Percentiles rank a stretch among this genome's conserved stretches.
These are phyloP conservation scores for Sminthurinus signatus DNA, from an alignment of 1,140 invertebrate species.

Conservation along the genomic window DNA sequence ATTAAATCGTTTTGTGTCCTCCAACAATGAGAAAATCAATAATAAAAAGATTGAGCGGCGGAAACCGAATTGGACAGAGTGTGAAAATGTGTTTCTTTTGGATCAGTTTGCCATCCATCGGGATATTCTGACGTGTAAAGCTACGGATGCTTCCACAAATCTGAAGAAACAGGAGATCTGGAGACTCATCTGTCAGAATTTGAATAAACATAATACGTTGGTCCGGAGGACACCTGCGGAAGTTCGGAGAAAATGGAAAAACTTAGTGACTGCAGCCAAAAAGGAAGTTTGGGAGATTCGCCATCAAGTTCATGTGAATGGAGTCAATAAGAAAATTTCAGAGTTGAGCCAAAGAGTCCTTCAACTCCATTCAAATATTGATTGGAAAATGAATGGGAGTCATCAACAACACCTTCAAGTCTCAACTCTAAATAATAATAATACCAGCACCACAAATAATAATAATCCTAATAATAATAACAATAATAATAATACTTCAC, in stretches of 20 bases:
- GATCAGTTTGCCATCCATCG: conserved; percentile 39
- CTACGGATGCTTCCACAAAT: conserved; percentile 40
- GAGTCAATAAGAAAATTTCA: conserved; percentile 32
- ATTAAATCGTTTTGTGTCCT: conserved; percentile 16
- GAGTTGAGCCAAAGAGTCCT: conserved; percentile 40
- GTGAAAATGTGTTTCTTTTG: conserved; percentile 40
- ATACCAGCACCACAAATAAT: not conserved
- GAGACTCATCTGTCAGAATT: conserved; percentile 39
- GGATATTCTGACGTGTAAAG: conserved; percentile 40
- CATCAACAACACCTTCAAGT: conserved; percentile 1
- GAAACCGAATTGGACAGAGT: conserved; percentile 41
- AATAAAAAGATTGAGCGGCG: conserved; percentile 28
- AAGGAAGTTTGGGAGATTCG: conserved; percentile 41
- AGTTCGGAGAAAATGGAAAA: conserved; percentile 41
- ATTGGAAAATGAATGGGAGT: conserved; percentile 11
- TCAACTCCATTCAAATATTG: conserved; percentile 36
- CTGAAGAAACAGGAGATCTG: conserved; percentile 40
- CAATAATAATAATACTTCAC: not conserved
- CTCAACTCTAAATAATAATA: not conserved
- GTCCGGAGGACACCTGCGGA: conserved; percentile 40
- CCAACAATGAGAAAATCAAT: conserved; percentile 17
- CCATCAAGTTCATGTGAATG: conserved; percentile 37
- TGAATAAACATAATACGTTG: conserved; percentile 37
- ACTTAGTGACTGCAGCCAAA: conserved; percentile 40
- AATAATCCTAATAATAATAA: not conserved